phyloP scores from a whole-genome alignment of 1,140 invertebrate species.

The Sitophilus oryzae region DNA sequence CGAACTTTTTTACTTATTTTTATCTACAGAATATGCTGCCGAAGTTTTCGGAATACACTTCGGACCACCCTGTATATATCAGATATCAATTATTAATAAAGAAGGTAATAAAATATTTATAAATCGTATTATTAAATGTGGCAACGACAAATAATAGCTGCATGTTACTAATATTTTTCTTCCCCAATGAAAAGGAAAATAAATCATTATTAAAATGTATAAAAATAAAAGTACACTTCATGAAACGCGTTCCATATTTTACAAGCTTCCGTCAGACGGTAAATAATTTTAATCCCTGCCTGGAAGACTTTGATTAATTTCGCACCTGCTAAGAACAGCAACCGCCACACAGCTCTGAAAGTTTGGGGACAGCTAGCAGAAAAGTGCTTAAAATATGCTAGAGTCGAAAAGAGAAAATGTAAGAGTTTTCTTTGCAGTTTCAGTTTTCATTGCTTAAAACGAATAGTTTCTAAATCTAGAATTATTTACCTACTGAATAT shows the following conservation, averaged over 20 bases:
- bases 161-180: no score
- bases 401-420: background rate
- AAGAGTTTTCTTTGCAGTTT: background rate
- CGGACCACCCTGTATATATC: no score
- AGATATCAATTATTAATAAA: no score
- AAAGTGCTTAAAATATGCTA: constrained; percentile 5
- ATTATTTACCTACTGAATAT: no score
- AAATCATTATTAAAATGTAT: background rate
- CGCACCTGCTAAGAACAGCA: constrained; percentile 6
- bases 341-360: background rate
- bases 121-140: no score
- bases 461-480: background rate
- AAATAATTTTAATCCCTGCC: constrained; percentile 8
- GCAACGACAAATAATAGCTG: no score
- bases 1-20: no score
- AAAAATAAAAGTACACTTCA: background rate
- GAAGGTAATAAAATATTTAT: no score
- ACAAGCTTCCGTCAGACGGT: background rate
- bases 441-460: background rate
- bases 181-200: background rate
- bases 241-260: background rate
- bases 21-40: no score
- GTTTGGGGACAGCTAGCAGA: constrained; percentile 1
- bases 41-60: no score
- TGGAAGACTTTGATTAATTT: constrained; percentile 8